phyloP scores from a whole-genome alignment of 2,797 vertebrate genomes.

The Gila robusta region DNA sequence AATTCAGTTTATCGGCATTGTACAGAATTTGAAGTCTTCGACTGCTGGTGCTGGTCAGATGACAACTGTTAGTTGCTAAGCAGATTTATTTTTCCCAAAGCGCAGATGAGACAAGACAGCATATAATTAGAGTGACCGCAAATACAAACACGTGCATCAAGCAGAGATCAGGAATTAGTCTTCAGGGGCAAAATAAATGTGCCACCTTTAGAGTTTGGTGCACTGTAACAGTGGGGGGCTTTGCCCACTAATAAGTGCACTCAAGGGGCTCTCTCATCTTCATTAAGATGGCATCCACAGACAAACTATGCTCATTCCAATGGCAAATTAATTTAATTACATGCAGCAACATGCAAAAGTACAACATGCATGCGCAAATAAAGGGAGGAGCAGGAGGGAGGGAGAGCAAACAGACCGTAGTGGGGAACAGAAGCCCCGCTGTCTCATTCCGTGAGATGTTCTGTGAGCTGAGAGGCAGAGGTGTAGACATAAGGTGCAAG shows the following conservation, averaged over 20 bases:
- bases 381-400: neutral
- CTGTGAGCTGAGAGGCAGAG: neutral
- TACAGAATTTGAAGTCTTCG: neutral
- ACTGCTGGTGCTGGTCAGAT: slow-evolving; percentile 9
- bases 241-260: slow-evolving; percentile 15
- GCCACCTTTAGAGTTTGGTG: slow-evolving; percentile 5
- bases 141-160: neutral
- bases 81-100: neutral
- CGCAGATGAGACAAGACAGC: neutral
- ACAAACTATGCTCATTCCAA: slow-evolving; percentile 73
- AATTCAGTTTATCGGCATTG: neutral
- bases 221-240: slow-evolving; percentile 13
- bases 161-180: neutral
- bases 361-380: neutral
- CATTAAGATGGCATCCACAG: slow-evolving; percentile 51
- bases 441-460: neutral
- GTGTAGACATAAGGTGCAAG: neutral
- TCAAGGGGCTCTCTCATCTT: neutral
- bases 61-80: neutral
- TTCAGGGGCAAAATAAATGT: slow-evolving; percentile 4
- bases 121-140: slow-evolving; percentile 25
- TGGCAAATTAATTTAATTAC: slow-evolving; percentile 74
- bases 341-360: slow-evolving; percentile 52
- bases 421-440: neutral
- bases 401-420: neutral